Conservation (phyloP, 1,140 invertebrate genomes). For the Musca domestica region DNA sequence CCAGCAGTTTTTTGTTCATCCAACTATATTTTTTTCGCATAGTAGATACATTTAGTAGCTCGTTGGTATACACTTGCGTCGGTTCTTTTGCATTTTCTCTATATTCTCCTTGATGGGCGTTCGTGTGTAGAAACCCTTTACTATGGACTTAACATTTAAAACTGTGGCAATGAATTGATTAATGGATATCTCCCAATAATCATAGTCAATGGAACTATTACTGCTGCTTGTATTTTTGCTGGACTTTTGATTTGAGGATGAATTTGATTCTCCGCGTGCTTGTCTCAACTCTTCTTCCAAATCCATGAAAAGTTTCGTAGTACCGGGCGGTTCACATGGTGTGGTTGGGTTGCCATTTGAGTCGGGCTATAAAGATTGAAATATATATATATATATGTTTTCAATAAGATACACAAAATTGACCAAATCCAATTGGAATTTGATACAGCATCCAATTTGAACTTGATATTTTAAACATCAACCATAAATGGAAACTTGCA, state of each 20-base stretch:
- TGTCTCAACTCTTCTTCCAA: conserved; percentile 45
- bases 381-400: no score
- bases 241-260: conserved; percentile 3
- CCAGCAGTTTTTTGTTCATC: no score
- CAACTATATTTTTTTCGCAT: no score
- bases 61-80: conserved; percentile 43
- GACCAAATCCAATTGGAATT: no score
- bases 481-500: no score
- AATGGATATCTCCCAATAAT: conserved; percentile 49
- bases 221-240: conserved; percentile 31
- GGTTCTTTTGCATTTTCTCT: conserved; percentile 49
- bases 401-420: no score
- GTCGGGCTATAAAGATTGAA: conserved; percentile 40
- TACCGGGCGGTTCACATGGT: conserved; percentile 39
- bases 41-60: conserved; percentile 16
- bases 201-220: conserved; percentile 39
- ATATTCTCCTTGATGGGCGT: conserved; percentile 46
- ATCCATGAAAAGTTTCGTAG: conserved; percentile 42
- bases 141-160: conserved; percentile 43
- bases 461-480: no score
- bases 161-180: conserved; percentile 51
- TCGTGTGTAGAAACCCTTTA: conserved; percentile 38
- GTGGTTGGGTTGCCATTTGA: conserved; percentile 51
- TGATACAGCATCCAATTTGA: no score
- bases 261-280: conserved; percentile 24